Base-by-base conservation (phyloP, 2,113 vertebrate genomes). In the Micronycteris hirsuta region DNA sequence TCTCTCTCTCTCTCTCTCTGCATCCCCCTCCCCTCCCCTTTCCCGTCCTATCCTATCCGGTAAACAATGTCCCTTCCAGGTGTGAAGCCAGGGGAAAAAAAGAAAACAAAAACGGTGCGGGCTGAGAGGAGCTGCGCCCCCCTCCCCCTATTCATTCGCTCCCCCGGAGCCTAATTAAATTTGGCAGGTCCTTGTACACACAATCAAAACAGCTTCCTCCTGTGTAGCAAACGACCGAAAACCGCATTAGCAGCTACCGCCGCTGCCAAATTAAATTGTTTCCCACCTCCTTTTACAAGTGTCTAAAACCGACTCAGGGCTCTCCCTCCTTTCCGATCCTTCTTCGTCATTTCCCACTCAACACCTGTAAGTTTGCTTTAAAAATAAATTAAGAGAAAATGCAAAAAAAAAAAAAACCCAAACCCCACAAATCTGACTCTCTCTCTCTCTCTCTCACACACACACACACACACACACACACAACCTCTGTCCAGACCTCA, bases 171-270 rank as follows among this genome's bases (percentile, higher is more conserved):
- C 93, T 97, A 97, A 98, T 97, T 97, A 97, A 96, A 97, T 92
- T 91, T 96, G 97, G 95, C 97, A 97, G 96, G 97, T 97, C 96
- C 94, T 96, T 95, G 97, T 97, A 96, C 96, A 96, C 96, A 97
- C 97, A 96, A 93, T 96, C 97, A 97, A 86, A 97, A 93, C 97
- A 86, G 28, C 91, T 80, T 89, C 97, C 94, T 84, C 76, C 92
- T 89, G 77, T 38, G 87, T 94, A 94, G 96, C 98, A 83, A 97
- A 63, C 96, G 73, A 91, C 96, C 91, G 26, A 93, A 93, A 96
- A 95, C 92, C 36, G 47, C 93, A 86, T 80, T 83, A 97, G 97
- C 91, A 47, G 89, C 97, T 45, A 52, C 58, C 89, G n/a, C 91
- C 0, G 68, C 97, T 86, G 93, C 95, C 96, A 97, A 97, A 97